These are phyloP conservation scores for Vidua chalybeata DNA, from an alignment of 2,113 vertebrate genomes.

Conservation along the genomic window DNA sequence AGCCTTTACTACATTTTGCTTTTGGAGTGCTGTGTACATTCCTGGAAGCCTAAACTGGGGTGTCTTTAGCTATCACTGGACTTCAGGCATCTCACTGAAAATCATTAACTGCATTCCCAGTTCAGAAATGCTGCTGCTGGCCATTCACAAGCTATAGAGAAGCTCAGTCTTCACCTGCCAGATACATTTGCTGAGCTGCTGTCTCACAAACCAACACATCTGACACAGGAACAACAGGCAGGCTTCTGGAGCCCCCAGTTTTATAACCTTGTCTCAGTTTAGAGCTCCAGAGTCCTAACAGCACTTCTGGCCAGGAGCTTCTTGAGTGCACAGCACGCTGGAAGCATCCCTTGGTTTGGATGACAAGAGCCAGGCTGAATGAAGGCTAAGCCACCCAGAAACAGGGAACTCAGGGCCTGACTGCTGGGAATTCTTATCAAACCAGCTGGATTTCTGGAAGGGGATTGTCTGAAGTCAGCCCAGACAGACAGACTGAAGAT, in stretches of 20 bases:
- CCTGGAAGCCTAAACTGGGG: background rate
- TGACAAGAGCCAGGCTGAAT: background rate
- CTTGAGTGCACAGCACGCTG: background rate
- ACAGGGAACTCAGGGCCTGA: background rate
- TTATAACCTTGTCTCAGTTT: background rate
- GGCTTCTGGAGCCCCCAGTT: background rate
- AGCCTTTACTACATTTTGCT: background rate
- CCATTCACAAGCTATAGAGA: background rate
- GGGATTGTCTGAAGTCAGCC: background rate
- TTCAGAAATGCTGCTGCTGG: background rate
- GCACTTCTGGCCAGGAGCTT: background rate
- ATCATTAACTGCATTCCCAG: background rate
- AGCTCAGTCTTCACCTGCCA: background rate
- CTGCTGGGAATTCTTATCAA: background rate
- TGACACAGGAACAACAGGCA: background rate
- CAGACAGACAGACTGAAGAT: background rate
- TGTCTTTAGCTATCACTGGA: background rate
- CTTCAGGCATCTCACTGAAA: background rate
- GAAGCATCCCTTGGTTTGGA: fast-evolving
- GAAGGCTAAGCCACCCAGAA: background rate
- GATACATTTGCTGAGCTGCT: background rate
- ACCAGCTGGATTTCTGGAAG: background rate
- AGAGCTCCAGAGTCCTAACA: background rate
- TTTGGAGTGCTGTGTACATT: background rate
- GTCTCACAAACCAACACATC: background rate